A percentile compares a stretch with the other conserved stretches of the same genome.
phyloP scores from a whole-genome alignment of 2,113 vertebrate genomes.

The Marmota flaviventris region DNA sequence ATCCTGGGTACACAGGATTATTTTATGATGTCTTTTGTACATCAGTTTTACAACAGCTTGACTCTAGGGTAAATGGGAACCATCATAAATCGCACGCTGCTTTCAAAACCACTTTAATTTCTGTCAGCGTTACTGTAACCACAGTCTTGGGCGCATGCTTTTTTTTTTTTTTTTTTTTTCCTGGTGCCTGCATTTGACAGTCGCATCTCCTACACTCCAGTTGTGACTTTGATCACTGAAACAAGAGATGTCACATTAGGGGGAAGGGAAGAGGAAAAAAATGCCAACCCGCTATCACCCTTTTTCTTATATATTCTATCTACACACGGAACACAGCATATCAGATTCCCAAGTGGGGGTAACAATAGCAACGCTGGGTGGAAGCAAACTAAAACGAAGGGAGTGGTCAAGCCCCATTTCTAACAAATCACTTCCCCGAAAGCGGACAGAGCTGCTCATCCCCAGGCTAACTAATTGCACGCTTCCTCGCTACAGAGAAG shows the following conservation, averaged over 20 bases:
- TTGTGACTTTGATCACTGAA: slow-evolving; percentile 88
- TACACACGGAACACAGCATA: not conserved
- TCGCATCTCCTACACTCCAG: slow-evolving; percentile 86
- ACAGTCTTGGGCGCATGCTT: slow-evolving; percentile 83
- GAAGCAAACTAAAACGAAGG: slow-evolving; percentile 74
- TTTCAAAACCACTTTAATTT: slow-evolving; percentile 92
- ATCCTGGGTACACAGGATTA: slow-evolving; percentile 84
- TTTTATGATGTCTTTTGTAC: slow-evolving; percentile 88
- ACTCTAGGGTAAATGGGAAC: slow-evolving; percentile 88
- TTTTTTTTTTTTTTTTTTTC: not conserved
- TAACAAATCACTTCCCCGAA: slow-evolving; percentile 65
- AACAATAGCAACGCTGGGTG: slow-evolving; percentile 69
- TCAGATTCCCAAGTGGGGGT: slow-evolving; percentile 58
- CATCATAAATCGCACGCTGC: slow-evolving; percentile 89
- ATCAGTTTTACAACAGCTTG: slow-evolving; percentile 90
- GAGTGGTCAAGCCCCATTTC: slow-evolving; percentile 72
- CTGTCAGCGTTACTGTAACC: slow-evolving; percentile 88
- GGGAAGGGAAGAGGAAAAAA: slow-evolving; percentile 64
- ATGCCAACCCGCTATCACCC: slow-evolving; percentile 71
- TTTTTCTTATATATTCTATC: slow-evolving; percentile 33
- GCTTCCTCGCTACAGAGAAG: slow-evolving; percentile 71
- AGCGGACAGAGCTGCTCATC: slow-evolving; percentile 56
- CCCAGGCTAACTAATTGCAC: slow-evolving; percentile 21
- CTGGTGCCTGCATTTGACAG: slow-evolving; percentile 85
- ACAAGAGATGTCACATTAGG: slow-evolving; percentile 88